phyloP scores from a whole-genome alignment of 2,113 vertebrate species.

The Thunnus thynnus region DNA sequence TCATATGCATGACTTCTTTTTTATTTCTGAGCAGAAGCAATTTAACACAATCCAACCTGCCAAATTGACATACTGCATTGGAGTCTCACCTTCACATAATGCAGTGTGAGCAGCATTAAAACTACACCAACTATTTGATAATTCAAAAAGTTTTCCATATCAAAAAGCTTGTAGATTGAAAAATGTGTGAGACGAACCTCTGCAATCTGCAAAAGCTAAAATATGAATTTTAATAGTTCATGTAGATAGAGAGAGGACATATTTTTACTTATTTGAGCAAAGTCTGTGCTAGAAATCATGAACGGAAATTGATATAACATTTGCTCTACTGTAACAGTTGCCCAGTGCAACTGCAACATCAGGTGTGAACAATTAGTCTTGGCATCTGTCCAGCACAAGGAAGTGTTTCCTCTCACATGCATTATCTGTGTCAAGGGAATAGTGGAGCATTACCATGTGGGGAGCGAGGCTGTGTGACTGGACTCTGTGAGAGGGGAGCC shows the following conservation, averaged over 20 bases:
- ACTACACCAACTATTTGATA: constrained; percentile 5
- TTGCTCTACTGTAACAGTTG: constrained; percentile 22
- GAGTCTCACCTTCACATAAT: constrained; percentile 33
- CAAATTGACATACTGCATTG: constrained; percentile 44
- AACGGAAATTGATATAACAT: constrained; percentile 18
- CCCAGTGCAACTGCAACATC: constrained; percentile 44
- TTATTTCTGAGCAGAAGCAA: constrained; percentile 51
- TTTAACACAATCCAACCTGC: constrained; percentile 60
- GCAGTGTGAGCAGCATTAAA: constrained; percentile 38
- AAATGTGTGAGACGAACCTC: background rate
- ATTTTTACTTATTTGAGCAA: constrained; percentile 11
- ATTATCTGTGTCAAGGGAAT: constrained; percentile 56
- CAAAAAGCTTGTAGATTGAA: background rate
- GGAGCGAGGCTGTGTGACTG: constrained; percentile 59
- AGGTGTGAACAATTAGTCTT: constrained; percentile 70
- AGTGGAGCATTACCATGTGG: constrained; percentile 60
- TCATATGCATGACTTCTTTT: constrained; percentile 61
- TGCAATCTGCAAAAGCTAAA: background rate
- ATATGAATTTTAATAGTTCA: background rate
- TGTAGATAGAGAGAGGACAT: background rate
- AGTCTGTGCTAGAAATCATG: constrained; percentile 3
- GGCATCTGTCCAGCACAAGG: constrained; percentile 53
- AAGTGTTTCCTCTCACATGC: constrained; percentile 61
- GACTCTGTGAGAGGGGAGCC: constrained; percentile 54
- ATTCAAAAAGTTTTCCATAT: constrained; percentile 12